A percentile compares a stretch with the other conserved stretches of the same genome.
These are phyloP conservation scores for Mustela lutreola DNA, from an alignment of 2,113 vertebrate genomes.

Conservation along the genomic window DNA sequence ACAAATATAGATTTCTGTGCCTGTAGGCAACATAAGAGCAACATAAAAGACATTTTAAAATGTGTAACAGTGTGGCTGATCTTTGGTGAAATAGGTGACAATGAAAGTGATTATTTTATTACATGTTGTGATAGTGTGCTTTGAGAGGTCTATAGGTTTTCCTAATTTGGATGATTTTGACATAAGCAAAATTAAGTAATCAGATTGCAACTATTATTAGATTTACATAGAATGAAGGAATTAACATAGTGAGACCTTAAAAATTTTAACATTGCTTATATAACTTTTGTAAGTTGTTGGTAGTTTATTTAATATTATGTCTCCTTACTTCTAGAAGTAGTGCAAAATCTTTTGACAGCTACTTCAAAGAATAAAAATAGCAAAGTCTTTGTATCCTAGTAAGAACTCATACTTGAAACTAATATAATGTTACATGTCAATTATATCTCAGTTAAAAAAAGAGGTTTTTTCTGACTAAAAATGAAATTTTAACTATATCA, in stretches of 20 bases:
- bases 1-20: neutral
- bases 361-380: neutral
- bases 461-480: neutral
- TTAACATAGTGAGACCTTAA: neutral
- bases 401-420: neutral
- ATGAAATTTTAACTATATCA: neutral
- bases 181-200: neutral
- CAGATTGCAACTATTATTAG: neutral
- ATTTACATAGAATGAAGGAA: neutral
- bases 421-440: neutral
- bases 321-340: neutral
- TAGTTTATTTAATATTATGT: neutral
- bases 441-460: neutral
- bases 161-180: neutral
- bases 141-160: neutral
- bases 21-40: neutral
- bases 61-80: neutral
- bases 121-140: neutral
- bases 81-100: neutral
- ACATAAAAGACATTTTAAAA: neutral
- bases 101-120: neutral
- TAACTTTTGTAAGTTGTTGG: neutral
- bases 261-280: neutral
- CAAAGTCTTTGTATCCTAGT: neutral
- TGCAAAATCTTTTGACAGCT: neutral